These are phyloP conservation scores for Lordiphosa fenestrarum DNA, from an alignment of 2,888 invertebrate genomes.

Conservation along the genomic window DNA sequence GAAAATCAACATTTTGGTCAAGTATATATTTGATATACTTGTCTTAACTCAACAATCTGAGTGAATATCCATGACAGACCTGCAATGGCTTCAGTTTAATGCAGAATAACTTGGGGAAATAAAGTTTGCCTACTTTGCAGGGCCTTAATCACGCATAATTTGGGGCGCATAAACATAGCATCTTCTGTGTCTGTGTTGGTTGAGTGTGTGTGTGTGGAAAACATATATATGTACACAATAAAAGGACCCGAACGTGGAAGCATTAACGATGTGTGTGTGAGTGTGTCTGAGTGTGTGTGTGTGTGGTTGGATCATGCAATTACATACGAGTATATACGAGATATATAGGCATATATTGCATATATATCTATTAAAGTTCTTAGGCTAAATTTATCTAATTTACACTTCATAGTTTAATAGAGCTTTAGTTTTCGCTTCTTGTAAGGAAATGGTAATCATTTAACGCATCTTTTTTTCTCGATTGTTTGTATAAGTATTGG, in stretches of 20 bases:
- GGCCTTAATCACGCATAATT: too few relatives aligned
- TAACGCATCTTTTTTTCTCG: constrained; percentile 14
- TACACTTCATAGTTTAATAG: constrained; percentile 44
- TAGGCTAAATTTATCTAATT: constrained; percentile 47
- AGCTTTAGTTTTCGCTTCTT: constrained; percentile 12
- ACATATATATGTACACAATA: constrained; percentile 10
- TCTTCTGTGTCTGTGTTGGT: constrained; percentile 14
- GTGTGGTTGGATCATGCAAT: constrained; percentile 14
- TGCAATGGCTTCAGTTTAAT: too few relatives aligned
- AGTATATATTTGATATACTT: too few relatives aligned
- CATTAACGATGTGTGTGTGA: constrained; percentile 18
- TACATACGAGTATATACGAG: constrained; percentile 23
- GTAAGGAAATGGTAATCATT: constrained; percentile 17
- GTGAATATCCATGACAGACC: too few relatives aligned
- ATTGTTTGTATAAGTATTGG: constrained; percentile 23
- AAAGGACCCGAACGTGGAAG: constrained; percentile 25
- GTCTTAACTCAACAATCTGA: too few relatives aligned
- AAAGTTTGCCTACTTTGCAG: too few relatives aligned
- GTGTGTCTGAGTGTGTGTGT: constrained; percentile 13
- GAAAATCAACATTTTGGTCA: too few relatives aligned
- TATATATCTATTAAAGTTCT: constrained; percentile 21
- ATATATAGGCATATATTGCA: constrained; percentile 8
- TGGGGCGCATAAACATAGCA: too few relatives aligned
- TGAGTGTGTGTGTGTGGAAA: constrained; percentile 13
- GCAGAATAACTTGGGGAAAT: too few relatives aligned